A percentile compares a stretch with the other conserved stretches of the same genome.
phyloP scores from a whole-genome alignment of 1,140 invertebrate species.

The Solen grandis region DNA sequence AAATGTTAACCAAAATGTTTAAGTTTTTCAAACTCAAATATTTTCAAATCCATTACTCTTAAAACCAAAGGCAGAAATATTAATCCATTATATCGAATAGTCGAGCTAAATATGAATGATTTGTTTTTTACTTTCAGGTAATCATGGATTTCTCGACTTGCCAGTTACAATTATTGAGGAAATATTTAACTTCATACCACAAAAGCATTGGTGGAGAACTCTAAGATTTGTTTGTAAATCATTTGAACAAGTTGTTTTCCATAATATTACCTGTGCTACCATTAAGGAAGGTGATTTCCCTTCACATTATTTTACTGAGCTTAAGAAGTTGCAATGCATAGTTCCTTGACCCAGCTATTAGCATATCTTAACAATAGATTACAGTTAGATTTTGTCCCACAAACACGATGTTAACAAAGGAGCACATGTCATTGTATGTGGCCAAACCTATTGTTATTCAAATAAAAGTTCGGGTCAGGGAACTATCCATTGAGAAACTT shows the following conservation, averaged over 20 bases:
- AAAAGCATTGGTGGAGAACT: not conserved
- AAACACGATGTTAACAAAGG: too few relatives aligned
- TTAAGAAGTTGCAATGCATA: not conserved
- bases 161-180: not conserved
- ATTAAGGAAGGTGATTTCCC: not conserved
- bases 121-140: not conserved
- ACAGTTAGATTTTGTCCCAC: too few relatives aligned
- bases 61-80: not conserved
- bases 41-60: not conserved
- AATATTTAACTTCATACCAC: not conserved
- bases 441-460: too few relatives aligned
- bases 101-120: not conserved
- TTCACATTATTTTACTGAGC: not conserved
- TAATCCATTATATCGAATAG: not conserved
- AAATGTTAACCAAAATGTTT: too few relatives aligned
- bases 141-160: not conserved
- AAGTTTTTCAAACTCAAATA: too few relatives aligned
- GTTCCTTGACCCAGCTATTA: not conserved
- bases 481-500: not conserved
- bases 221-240: not conserved
- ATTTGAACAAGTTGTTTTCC: not conserved
- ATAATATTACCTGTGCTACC: not conserved
- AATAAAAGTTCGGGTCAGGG: too few relatives aligned
- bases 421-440: too few relatives aligned
- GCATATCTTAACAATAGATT: too few relatives aligned